A percentile compares a stretch with the other conserved stretches of the same genome.
Evolutionary conservation across 1,140 invertebrate genomes (phyloP).

Genomic region (Brachystomella parvula): DNA sequence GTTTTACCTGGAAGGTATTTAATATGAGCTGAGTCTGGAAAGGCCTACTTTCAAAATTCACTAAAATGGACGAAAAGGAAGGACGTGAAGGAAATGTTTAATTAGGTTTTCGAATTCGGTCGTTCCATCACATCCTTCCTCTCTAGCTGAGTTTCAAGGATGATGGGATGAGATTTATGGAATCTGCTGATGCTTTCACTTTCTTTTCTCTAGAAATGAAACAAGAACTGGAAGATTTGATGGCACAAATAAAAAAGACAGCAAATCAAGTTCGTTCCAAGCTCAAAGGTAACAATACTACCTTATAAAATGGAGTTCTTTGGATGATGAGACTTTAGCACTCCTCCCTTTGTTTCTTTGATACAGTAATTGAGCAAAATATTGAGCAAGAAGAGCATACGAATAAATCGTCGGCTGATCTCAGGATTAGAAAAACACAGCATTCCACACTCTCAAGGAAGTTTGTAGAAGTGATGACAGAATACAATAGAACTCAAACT

Average conservation of each 20-base stretch:
- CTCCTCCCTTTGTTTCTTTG: neutral
- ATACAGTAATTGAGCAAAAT: slow-evolving; percentile 93
- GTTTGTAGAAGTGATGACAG: slow-evolving; percentile 99
- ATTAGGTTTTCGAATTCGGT: slow-evolving; percentile 1
- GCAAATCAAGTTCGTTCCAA: slow-evolving; percentile 99
- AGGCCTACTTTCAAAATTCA: no score
- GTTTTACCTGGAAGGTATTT: no score
- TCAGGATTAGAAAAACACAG: slow-evolving; percentile 98
- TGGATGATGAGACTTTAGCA: neutral
- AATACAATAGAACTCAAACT: slow-evolving; percentile 98
- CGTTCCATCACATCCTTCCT: no score
- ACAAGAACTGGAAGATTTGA: slow-evolving; percentile 97
- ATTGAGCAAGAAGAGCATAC: slow-evolving; percentile 98
- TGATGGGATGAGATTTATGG: slow-evolving; percentile 7
- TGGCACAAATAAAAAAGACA: slow-evolving; percentile 99
- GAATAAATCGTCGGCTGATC: slow-evolving; percentile 94
- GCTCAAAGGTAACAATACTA: slow-evolving; percentile 76
- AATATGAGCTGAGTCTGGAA: no score
- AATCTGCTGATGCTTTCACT: neutral
- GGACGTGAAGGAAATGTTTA: slow-evolving; percentile 1
- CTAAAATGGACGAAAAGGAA: no score
- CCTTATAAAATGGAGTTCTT: neutral
- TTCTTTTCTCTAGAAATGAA: slow-evolving; percentile 78
- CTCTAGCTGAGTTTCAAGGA: no score
- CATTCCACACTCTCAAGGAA: slow-evolving; percentile 94